Evolutionary conservation across 2,888 invertebrate species (phyloP), one percentile per base, ranked within the genome.

Genomic region (Microctonus brassicae): DNA sequence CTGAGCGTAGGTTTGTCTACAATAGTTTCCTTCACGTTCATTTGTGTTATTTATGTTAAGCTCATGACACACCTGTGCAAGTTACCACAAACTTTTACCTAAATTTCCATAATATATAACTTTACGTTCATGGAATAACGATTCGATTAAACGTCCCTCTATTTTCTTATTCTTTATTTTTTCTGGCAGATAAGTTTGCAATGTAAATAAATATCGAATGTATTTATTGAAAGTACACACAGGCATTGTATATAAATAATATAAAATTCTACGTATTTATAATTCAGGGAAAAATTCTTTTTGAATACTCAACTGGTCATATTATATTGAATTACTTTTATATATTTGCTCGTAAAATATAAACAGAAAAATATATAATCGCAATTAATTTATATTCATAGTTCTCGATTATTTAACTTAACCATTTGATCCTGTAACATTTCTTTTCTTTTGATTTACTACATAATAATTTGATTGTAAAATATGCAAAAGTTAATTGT

Each of bases 61-160:
- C 26, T 11, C 36, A 24, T 39, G 42, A 62, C 29, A 64, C 64
- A 71, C 73, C 73, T 73, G 74, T 70, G 63, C 55, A 58, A 42
- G 58, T 61, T 17, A 26, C 65, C 29, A 29, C 70, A 76, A 75
- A 75, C 69, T n/a, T 73, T 75, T 67, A 73, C 69, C 72, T 73
- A 55, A 73, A 75, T 76, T 73, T 73, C 66, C 76, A 75, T 73
- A 70, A 36, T 34, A n/a, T n/a, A 22, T 66, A 53, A 34, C 33
- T 61, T 66, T 53, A 63, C 29, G 66, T 61, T 42, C 68, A 58
- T 42, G 53, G 69, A 75, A 75, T 75, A 75, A 70, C 69, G 69
- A 75, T 66, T 75, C 62, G 69, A 47, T 69, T 24, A 29, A 58
- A 36, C 42, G 20, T 62, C 26, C 17, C 47, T 22, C 52, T 47